These are phyloP conservation scores for Elymnias hypermnestra DNA, from an alignment of 1,140 invertebrate genomes.

Conservation along the genomic window DNA sequence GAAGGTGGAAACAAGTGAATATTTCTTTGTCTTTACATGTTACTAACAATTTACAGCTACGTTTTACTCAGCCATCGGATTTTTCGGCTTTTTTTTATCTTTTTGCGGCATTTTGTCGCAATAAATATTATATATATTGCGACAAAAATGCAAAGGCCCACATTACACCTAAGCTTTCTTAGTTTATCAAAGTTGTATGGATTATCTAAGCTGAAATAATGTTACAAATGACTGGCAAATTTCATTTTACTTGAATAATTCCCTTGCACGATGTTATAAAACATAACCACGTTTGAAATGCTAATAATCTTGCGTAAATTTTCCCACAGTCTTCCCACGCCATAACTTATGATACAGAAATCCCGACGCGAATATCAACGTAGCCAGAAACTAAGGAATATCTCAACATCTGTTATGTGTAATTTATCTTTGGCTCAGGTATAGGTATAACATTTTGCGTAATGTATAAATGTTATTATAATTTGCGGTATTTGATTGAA, in stretches of 20 bases:
- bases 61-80: too few relatives aligned
- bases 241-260: constrained; percentile 1
- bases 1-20: too few relatives aligned
- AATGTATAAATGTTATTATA: not conserved
- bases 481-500: too few relatives aligned
- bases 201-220: not conserved
- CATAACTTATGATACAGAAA: constrained; percentile 8
- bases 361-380: constrained; percentile 11
- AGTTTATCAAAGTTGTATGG: too few relatives aligned
- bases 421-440: constrained; percentile 22
- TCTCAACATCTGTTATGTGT: constrained; percentile 14
- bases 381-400: constrained; percentile 16
- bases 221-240: not conserved
- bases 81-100: too few relatives aligned
- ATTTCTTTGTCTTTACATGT: too few relatives aligned
- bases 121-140: too few relatives aligned
- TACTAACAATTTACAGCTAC: too few relatives aligned
- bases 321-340: constrained; percentile 4
- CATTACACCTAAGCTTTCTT: too few relatives aligned
- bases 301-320: constrained; percentile 6
- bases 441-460: constrained; percentile 21
- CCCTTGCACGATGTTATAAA: constrained; percentile 5
- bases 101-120: too few relatives aligned
- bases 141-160: too few relatives aligned
- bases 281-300: constrained; percentile 9